Evolutionary conservation across 2,797 vertebrate species (phyloP).

Genomic region (Xerus rutilus): DNA sequence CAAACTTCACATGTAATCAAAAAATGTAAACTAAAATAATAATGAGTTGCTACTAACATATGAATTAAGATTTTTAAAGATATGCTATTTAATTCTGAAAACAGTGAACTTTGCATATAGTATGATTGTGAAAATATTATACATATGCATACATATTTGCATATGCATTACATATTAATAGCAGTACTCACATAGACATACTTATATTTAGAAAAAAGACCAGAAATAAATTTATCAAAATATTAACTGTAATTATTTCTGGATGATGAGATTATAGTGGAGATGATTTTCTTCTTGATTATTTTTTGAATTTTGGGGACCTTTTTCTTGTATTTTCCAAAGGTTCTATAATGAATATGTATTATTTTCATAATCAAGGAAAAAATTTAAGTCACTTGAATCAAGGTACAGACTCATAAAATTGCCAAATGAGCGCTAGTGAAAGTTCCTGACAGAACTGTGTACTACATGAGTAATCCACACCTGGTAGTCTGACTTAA

Average conservation of each 20-base stretch:
- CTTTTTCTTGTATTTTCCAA: conserved; percentile 57
- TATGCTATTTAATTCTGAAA: conserved; percentile 58
- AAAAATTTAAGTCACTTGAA: conserved; percentile 62
- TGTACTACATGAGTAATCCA: not conserved
- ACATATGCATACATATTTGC: conserved; percentile 56
- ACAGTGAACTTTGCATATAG: conserved; percentile 61
- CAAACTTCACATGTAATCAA: conserved; percentile 31
- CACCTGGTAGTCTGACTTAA: conserved; percentile 28
- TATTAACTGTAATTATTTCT: conserved; percentile 60
- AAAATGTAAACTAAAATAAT: conserved; percentile 65
- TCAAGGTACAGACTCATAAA: conserved; percentile 39
- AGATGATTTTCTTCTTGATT: conserved; percentile 54
- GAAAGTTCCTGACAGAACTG: conserved; percentile 49
- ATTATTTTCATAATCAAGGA: conserved; percentile 74
- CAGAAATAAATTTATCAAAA: conserved; percentile 49
- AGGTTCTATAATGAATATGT: conserved; percentile 67
- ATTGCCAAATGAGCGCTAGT: conserved; percentile 33
- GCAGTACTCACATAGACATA: conserved; percentile 21
- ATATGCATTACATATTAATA: conserved; percentile 51
- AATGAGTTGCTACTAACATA: conserved; percentile 47
- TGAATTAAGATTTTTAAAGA: conserved; percentile 51
- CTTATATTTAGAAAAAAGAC: conserved; percentile 63
- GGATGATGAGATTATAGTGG: not conserved
- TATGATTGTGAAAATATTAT: conserved; percentile 53
- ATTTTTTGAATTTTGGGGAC: conserved; percentile 26